Conservation (phyloP, 2,113 vertebrate species). For the Spermophilus dauricus region DNA sequence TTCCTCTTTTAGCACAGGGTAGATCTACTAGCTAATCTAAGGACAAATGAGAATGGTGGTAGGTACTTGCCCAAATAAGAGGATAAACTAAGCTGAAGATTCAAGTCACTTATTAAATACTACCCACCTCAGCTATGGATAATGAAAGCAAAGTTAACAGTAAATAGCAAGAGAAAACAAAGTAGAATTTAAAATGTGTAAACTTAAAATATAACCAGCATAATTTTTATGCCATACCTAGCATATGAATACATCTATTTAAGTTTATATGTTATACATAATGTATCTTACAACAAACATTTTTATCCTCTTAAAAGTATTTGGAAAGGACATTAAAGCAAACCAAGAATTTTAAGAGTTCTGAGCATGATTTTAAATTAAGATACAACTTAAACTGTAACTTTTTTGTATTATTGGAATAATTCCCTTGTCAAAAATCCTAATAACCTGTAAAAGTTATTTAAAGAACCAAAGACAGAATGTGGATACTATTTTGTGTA, state of each 20-base stretch:
- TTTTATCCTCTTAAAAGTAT: conserved; percentile 62
- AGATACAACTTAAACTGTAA: conserved; percentile 8
- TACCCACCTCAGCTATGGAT: neutral
- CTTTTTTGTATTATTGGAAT: conserved; percentile 63
- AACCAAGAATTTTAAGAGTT: conserved; percentile 56
- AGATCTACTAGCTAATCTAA: neutral
- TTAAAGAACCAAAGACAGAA: conserved; percentile 48
- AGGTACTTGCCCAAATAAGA: conserved; percentile 45
- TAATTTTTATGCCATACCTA: neutral
- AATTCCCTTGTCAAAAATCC: conserved; percentile 55
- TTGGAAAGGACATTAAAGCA: conserved; percentile 9
- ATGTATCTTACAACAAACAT: conserved; percentile 16
- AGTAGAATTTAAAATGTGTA: conserved; percentile 37
- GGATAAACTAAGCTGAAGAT: conserved; percentile 15
- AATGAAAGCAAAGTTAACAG: conserved; percentile 28
- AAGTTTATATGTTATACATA: conserved; percentile 36
- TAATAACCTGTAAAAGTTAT: conserved; percentile 60
- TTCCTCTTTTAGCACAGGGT: neutral
- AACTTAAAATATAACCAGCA: neutral
- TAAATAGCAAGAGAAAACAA: conserved; percentile 10
- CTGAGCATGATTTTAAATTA: conserved; percentile 56
- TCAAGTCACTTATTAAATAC: conserved; percentile 14
- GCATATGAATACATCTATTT: conserved; percentile 26
- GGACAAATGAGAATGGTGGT: neutral
- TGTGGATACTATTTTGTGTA: neutral